Percentiles rank a stretch among this genome's conserved stretches.
These are phyloP conservation scores for Aulostomus chinensis DNA, from an alignment of 2,797 vertebrate genomes.

Conservation along the genomic window DNA sequence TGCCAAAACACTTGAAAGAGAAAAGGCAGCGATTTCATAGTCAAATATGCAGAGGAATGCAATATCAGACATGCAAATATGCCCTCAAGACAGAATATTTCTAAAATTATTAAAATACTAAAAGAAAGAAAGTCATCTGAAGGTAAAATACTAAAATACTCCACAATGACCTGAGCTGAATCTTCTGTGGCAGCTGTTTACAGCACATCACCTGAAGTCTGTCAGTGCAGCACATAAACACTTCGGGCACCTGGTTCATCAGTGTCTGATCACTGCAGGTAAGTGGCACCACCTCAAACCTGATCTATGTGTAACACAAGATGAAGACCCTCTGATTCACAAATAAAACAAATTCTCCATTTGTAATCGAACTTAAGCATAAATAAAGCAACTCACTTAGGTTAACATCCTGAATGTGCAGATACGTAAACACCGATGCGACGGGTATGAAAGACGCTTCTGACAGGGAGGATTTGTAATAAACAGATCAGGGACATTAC, in stretches of 20 bases:
- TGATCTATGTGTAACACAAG: too few relatives aligned
- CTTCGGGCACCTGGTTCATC: neutral
- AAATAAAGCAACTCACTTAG: too few relatives aligned
- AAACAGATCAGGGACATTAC: too few relatives aligned
- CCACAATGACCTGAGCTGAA: conserved; percentile 28
- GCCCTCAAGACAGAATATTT: conserved; percentile 13
- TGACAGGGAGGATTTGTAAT: too few relatives aligned
- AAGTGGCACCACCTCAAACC: too few relatives aligned
- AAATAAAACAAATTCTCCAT: too few relatives aligned
- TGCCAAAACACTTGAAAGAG: conserved; percentile 23
- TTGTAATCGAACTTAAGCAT: too few relatives aligned
- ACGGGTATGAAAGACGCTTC: too few relatives aligned
- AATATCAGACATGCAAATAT: conserved; percentile 1
- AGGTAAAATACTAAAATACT: conserved; percentile 49
- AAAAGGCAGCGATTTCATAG: conserved; percentile 36
- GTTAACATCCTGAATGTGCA: too few relatives aligned
- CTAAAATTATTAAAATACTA: conserved; percentile 8
- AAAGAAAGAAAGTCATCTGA: conserved; percentile 37
- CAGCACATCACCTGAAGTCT: neutral
- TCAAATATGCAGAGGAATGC: conserved; percentile 16
- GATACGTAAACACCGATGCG: too few relatives aligned
- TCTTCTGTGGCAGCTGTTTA: conserved; percentile 17
- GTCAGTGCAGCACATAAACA: neutral
- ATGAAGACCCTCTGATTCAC: too few relatives aligned
- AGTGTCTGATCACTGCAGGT: neutral